Base-by-base conservation (phyloP, 2,888 invertebrate species). In the Rhorus exstirpatorius region DNA sequence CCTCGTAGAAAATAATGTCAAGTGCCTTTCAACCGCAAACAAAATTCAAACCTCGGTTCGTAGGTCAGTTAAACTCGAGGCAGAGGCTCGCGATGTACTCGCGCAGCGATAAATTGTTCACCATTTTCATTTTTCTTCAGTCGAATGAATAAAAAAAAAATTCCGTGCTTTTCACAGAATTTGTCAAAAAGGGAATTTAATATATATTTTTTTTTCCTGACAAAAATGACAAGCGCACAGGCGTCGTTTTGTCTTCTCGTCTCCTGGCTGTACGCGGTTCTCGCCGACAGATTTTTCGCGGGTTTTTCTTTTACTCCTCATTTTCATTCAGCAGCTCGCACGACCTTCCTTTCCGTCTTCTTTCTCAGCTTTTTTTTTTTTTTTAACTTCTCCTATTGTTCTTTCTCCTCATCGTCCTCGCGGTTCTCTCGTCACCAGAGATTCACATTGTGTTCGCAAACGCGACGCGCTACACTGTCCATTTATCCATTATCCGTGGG, bases 371-470 rank as follows among this genome's bases (percentile, higher is more conserved):
- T 46, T 67, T 24, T 38, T 8, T 10, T 14, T 71, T 71, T 67
- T 63, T 65, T 63, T 35, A 3, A n/a, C 19, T 31, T 60, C 65
- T n/a, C n/a, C n/a, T n/a, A n/a, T n/a, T n/a, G n/a, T n/a, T n/a
- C n/a, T n/a, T 49, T 81, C 38, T 63, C 44, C 44, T 67, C 53
- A 31, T 70, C 61, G 58, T 55, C 21, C 60, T 21, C 38, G 17
- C 35, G n/a, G n/a, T 60, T 63, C 21, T 53, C 55, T 55, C 68
- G 67, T 70, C 68, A 53, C 60, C 53, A 46, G 19, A 17, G 31
- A 31, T 72, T 74, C n/a, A 60, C 79, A 74, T 74, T n/a, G n/a
- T 74, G 67, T 79, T 35, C 60, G 74, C 75, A 19, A 80, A 68
- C n/a, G n/a, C 53, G 61, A 63, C 35, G 68, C 61, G 60, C 58